Conservation (phyloP, 2,113 vertebrate species). For the Pangasianodon hypophthalmus region DNA sequence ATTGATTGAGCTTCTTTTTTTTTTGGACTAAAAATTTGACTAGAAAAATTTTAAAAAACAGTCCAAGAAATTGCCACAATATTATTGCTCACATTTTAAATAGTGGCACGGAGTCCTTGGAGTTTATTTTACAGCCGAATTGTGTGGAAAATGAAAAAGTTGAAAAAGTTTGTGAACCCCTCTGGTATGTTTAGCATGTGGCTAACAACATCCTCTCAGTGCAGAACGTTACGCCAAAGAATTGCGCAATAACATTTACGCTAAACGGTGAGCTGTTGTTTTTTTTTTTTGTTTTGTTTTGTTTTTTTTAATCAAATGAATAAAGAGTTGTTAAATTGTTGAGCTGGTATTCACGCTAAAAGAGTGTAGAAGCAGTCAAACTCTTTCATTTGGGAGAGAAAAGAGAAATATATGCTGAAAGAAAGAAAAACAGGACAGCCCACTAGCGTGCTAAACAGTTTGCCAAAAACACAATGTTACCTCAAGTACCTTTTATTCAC, state of each 20-base stretch:
- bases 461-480: not conserved
- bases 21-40: no score
- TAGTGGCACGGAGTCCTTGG: no score
- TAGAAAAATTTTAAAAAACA: no score
- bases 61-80: no score
- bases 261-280: not conserved
- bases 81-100: no score
- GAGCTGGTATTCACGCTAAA: not conserved
- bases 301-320: not conserved
- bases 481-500: not conserved
- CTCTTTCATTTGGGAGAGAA: not conserved
- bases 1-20: no score
- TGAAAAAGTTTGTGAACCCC: not conserved
- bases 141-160: not conserved
- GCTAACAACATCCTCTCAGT: not conserved
- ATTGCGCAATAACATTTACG: slow-evolving; percentile 43
- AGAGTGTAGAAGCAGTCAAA: not conserved
- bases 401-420: not conserved
- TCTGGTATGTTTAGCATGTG: not conserved
- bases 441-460: not conserved
- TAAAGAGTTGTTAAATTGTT: no score
- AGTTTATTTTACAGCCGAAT: not conserved
- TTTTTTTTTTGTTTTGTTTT: not conserved
- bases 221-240: not conserved
- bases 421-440: not conserved